phyloP scores from a whole-genome alignment of 1,140 invertebrate genomes.

The Ridgeia piscesae region DNA sequence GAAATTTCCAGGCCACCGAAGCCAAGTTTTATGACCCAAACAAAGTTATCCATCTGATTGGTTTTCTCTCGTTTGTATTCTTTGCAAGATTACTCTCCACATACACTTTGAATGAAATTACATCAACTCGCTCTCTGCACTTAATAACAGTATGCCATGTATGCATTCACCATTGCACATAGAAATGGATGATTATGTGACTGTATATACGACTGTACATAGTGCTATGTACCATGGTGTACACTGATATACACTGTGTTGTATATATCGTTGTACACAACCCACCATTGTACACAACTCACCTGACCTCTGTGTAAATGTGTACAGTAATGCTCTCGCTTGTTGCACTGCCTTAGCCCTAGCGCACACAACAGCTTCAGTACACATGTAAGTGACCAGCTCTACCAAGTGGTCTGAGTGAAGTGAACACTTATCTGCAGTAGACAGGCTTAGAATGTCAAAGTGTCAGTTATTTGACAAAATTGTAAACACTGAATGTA shows the following conservation, averaged over 20 bases:
- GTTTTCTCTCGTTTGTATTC: background rate
- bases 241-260: background rate
- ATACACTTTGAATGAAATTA: background rate
- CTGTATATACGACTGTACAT: background rate
- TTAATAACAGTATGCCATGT: background rate
- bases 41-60: background rate
- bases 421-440: background rate
- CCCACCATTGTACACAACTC: background rate
- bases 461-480: background rate
- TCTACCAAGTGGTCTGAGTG: background rate
- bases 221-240: background rate
- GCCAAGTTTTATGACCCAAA: too few relatives aligned
- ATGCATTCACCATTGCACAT: background rate
- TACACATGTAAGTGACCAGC: background rate
- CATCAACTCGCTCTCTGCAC: background rate
- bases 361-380: background rate
- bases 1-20: background rate
- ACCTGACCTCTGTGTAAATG: background rate
- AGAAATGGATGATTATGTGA: background rate
- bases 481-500: background rate
- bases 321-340: background rate
- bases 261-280: background rate
- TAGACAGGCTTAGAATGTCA: background rate
- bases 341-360: too few relatives aligned
- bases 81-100: background rate